phyloP scores from a whole-genome alignment of 2,888 invertebrate genomes.

The Sclerodermus sp. region DNA sequence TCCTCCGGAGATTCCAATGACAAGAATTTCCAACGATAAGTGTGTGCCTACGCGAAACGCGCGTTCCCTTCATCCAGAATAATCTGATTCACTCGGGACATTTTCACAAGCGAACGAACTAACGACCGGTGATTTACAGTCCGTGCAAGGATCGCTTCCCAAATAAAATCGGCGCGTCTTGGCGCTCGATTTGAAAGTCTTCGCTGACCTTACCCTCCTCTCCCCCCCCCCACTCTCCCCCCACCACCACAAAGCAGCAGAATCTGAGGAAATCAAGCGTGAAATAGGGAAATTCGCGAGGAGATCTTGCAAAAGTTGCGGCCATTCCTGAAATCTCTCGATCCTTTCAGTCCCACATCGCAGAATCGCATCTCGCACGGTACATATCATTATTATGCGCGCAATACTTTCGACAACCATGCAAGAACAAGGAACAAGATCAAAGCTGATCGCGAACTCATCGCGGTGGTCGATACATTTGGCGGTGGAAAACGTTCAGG shows the following conservation, averaged over 20 bases:
- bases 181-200: constrained; percentile 23
- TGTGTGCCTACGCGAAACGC: no score
- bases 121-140: constrained; percentile 23
- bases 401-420: no score
- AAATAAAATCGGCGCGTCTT: constrained; percentile 2
- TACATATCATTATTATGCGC: no score
- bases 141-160: constrained; percentile 16
- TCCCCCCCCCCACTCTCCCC: no score
- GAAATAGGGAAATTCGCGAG: constrained; percentile 34
- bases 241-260: no score
- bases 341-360: not conserved
- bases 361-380: no score
- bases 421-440: no score
- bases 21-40: no score
- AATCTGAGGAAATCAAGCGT: constrained; percentile 31
- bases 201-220: constrained; percentile 20
- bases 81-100: constrained; percentile 6
- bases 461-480: no score
- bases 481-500: no score
- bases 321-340: constrained; percentile 30
- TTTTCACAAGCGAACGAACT: constrained; percentile 18
- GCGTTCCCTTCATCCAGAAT: constrained; percentile 5
- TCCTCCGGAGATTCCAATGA: no score
- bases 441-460: no score
- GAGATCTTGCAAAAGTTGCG: constrained; percentile 31